Percentiles rank a stretch among this genome's conserved stretches.
Conservation (phyloP, 2,113 vertebrate species). For the Chrysemys picta region DNA sequence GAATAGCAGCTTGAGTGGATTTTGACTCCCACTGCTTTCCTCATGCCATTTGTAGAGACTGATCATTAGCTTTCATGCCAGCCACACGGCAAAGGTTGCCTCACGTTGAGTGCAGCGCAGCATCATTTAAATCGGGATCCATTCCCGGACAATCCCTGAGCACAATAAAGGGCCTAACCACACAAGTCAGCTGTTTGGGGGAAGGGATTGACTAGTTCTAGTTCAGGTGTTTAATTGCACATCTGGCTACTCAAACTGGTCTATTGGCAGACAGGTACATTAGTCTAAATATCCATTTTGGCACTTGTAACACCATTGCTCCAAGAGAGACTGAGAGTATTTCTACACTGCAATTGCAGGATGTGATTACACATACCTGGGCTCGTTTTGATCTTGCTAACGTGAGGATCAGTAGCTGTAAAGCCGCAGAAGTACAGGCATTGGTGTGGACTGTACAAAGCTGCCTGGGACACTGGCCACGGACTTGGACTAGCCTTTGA, state of each 20-base stretch:
- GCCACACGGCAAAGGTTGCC: neutral
- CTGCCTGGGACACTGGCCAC: neutral
- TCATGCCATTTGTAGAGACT: neutral
- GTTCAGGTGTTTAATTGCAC: neutral
- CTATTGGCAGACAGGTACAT: neutral
- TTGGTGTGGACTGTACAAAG: too few species aligned
- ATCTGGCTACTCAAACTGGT: neutral
- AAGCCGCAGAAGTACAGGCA: neutral
- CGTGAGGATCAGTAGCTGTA: neutral
- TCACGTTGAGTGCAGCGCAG: neutral
- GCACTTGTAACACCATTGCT: neutral
- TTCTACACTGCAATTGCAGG: too few species aligned
- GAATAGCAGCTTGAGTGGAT: neutral
- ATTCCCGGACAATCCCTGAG: neutral
- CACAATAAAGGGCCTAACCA: neutral
- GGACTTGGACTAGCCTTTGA: neutral
- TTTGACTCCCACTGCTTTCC: neutral
- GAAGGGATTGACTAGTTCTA: neutral
- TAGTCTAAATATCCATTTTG: neutral
- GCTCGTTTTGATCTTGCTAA: neutral
- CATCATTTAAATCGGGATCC: neutral
- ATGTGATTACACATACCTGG: neutral
- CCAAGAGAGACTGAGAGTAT: neutral
- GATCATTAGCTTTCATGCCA: neutral
- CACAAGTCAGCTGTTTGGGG: neutral